Conservation (phyloP, 2,888 invertebrate species). For the Andrena bucephala region DNA sequence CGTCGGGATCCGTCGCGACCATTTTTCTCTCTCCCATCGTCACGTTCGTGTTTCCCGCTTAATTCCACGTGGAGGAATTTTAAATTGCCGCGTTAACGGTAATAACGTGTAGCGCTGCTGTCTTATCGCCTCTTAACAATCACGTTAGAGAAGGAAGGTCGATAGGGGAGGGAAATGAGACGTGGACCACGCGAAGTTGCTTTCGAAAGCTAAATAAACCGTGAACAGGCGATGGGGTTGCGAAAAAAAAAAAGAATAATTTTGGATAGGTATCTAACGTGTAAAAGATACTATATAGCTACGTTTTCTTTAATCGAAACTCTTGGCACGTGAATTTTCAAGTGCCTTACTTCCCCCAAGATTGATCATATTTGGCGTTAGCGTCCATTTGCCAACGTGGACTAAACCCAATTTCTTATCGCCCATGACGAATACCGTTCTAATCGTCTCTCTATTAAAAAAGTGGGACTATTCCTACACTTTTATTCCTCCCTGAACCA, state of each 20-base stretch:
- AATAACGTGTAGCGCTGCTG: not conserved
- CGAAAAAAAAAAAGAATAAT: slow-evolving; percentile 1
- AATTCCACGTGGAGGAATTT: slow-evolving; percentile 9
- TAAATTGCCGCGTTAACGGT: slow-evolving; percentile 35
- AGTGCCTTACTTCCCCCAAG: too few species aligned
- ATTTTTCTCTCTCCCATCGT: not conserved
- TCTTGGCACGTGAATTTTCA: too few species aligned
- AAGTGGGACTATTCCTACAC: too few species aligned
- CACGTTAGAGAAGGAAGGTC: not conserved
- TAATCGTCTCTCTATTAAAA: too few species aligned
- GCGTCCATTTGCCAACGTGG: too few species aligned
- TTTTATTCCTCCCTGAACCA: too few species aligned
- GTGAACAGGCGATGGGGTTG: slow-evolving; percentile 1
- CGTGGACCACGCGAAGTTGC: slow-evolving; percentile 11
- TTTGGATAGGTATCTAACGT: not conserved
- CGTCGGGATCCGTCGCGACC: not conserved
- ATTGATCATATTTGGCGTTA: too few species aligned
- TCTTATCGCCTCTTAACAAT: not conserved
- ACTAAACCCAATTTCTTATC: too few species aligned
- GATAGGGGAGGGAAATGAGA: not conserved
- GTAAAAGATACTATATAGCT: not conserved
- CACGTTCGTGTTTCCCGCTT: not conserved
- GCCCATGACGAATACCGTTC: too few species aligned
- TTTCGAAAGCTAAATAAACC: slow-evolving; percentile 28
- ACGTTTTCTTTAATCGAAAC: too few species aligned